These are phyloP conservation scores for Atta texana DNA, from an alignment of 1,140 invertebrate species.

Conservation along the genomic window DNA sequence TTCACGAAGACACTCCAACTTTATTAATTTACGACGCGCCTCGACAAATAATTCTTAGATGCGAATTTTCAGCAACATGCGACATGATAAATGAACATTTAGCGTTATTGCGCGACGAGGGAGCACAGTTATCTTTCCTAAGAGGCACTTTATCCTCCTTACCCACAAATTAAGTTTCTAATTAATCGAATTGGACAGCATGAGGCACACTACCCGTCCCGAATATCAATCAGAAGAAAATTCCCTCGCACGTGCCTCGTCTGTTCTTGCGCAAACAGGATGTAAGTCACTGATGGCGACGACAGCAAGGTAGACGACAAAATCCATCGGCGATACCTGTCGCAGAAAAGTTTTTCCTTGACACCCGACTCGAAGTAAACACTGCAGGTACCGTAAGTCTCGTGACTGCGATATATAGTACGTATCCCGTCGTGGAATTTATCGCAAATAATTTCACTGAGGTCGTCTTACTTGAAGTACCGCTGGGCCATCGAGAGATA, in stretches of 20 bases:
- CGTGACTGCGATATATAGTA: slow-evolving; percentile 5
- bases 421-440: slow-evolving; percentile 17
- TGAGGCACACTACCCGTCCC: slow-evolving; percentile 11
- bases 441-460: slow-evolving; percentile 57
- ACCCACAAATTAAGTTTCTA: slow-evolving; percentile 42
- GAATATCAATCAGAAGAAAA: slow-evolving; percentile 51
- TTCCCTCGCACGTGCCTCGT: neutral
- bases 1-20: neutral
- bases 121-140: neutral
- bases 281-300: neutral
- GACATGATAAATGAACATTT: slow-evolving; percentile 1
- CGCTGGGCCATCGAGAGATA: neutral
- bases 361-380: neutral
- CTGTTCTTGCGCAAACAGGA: slow-evolving; percentile 20
- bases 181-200: slow-evolving; percentile 34
- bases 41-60: neutral
- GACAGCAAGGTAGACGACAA: neutral
- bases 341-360: slow-evolving; percentile 13
- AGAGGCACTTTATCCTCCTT: neutral
- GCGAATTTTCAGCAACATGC: neutral
- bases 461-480: slow-evolving; percentile 38
- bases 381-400: slow-evolving; percentile 48
- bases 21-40: neutral
- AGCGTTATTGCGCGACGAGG: slow-evolving; percentile 2
- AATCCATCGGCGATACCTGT: slow-evolving; percentile 24